Evolutionary conservation across 2,113 vertebrate genomes (phyloP).

Genomic region (Nyctibius bracteatus): DNA sequence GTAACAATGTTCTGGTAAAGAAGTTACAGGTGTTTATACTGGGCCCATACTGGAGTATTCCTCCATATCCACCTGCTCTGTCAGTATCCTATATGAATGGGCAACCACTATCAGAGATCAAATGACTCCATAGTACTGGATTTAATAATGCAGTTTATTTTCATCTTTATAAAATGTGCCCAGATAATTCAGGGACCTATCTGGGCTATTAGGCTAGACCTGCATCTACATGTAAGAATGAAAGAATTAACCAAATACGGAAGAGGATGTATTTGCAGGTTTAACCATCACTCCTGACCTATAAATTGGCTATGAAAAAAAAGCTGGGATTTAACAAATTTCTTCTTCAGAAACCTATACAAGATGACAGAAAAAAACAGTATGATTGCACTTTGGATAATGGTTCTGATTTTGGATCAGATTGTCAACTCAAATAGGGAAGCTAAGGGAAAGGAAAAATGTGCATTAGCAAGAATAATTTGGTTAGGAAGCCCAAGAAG

Average conservation of each 20-base stretch:
- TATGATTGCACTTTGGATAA: background rate
- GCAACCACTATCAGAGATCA: background rate
- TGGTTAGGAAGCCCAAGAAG: background rate
- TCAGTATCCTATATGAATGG: background rate
- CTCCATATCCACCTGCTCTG: background rate
- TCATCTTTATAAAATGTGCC: background rate
- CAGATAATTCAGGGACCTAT: background rate
- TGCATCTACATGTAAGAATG: background rate
- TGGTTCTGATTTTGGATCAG: background rate
- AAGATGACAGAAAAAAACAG: background rate
- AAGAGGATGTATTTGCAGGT: background rate
- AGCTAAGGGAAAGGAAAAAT: background rate
- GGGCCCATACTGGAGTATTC: background rate
- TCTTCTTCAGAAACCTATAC: background rate
- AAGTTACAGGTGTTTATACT: background rate
- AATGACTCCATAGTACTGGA: background rate
- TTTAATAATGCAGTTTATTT: background rate
- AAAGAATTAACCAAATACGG: background rate
- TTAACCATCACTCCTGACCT: background rate
- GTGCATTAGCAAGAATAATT: background rate
- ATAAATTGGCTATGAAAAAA: background rate
- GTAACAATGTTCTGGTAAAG: background rate
- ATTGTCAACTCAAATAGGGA: background rate
- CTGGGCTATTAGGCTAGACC: background rate
- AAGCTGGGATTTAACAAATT: background rate